phyloP scores from a whole-genome alignment of 2,888 invertebrate species.

The Agriopis aurantiaria region DNA sequence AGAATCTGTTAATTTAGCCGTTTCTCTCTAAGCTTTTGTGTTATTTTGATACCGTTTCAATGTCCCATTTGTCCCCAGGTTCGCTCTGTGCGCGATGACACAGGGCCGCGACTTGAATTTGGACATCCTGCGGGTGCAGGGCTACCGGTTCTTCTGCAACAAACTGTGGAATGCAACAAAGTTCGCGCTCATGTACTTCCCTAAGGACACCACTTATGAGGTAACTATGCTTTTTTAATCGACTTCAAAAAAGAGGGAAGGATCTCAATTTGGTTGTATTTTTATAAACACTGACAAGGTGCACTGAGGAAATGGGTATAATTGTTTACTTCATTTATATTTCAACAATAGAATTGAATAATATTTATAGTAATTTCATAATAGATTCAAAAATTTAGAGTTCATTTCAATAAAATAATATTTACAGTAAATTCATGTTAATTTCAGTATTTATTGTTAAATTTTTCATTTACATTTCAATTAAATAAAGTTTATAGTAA shows the following conservation, averaged over 20 bases:
- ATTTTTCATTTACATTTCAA: too few relatives aligned
- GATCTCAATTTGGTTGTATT: neutral
- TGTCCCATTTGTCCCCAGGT: slow-evolving; percentile 81
- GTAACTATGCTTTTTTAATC: slow-evolving; percentile 48
- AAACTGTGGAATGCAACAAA: slow-evolving; percentile 99
- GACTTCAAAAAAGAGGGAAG: neutral
- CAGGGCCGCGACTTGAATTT: slow-evolving; percentile 98
- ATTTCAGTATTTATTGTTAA: too few relatives aligned
- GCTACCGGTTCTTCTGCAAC: slow-evolving; percentile 98
- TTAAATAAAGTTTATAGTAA: too few relatives aligned
- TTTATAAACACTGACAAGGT: too few relatives aligned
- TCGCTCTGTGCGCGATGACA: slow-evolving; percentile 95
- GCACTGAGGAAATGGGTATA: too few relatives aligned
- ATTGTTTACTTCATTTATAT: too few relatives aligned
- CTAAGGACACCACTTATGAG: slow-evolving; percentile 82
- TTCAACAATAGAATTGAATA: too few relatives aligned
- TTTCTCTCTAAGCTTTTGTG: neutral
- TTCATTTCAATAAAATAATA: too few relatives aligned
- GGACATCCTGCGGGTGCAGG: slow-evolving; percentile 97
- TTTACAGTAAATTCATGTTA: too few relatives aligned
- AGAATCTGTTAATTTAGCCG: too few relatives aligned
- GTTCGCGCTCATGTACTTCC: slow-evolving; percentile 93
- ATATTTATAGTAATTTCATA: too few relatives aligned
- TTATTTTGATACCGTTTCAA: neutral
- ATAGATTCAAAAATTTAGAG: too few relatives aligned